A percentile compares a stretch with the other conserved stretches of the same genome.
These are phyloP conservation scores for Cepaea hortensis DNA, from an alignment of 2,888 invertebrate species.

Conservation along the genomic window DNA sequence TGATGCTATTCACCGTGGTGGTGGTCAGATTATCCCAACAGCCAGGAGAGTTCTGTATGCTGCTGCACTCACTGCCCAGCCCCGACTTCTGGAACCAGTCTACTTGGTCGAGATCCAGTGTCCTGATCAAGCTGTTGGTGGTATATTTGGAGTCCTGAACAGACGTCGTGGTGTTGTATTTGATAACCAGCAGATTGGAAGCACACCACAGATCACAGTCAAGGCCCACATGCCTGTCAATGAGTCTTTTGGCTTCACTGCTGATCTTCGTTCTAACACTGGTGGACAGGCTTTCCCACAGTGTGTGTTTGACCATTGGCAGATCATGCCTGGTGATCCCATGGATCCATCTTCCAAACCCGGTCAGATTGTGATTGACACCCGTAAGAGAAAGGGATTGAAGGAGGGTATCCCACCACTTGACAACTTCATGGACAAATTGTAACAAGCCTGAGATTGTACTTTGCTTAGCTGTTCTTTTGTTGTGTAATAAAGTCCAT, in stretches of 20 bases:
- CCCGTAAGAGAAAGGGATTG: slow-evolving; percentile 98
- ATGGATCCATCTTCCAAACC: slow-evolving; percentile 83
- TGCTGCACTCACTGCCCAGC: slow-evolving; percentile 92
- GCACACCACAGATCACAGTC: slow-evolving; percentile 98
- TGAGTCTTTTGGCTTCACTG: slow-evolving; percentile 99
- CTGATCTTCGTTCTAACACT: slow-evolving; percentile 95
- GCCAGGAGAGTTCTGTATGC: slow-evolving; percentile 98
- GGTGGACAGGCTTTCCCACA: slow-evolving; percentile 99
- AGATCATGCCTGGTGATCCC: slow-evolving; percentile 96
- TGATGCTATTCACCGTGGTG: slow-evolving; percentile 99
- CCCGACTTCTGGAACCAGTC: slow-evolving; percentile 98
- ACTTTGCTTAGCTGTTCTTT: background rate
- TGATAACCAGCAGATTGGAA: slow-evolving; percentile 94
- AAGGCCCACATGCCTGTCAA: slow-evolving; percentile 99
- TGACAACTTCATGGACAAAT: slow-evolving; percentile 96
- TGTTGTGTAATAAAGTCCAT: background rate
- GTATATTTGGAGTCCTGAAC: slow-evolving; percentile 98
- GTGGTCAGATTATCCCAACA: slow-evolving; percentile 99
- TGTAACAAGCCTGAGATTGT: slow-evolving; percentile 83
- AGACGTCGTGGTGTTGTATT: slow-evolving; percentile 95
- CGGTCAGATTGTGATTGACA: slow-evolving; percentile 82
- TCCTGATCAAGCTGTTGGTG: slow-evolving; percentile 95
- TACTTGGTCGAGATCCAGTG: slow-evolving; percentile 99
- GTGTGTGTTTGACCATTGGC: slow-evolving; percentile 99
- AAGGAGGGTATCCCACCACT: slow-evolving; percentile 98